A percentile compares a stretch with the other conserved stretches of the same genome.
Evolutionary conservation across 2,888 invertebrate species (phyloP).

Genomic region (Chromoteleia sp.): DNA sequence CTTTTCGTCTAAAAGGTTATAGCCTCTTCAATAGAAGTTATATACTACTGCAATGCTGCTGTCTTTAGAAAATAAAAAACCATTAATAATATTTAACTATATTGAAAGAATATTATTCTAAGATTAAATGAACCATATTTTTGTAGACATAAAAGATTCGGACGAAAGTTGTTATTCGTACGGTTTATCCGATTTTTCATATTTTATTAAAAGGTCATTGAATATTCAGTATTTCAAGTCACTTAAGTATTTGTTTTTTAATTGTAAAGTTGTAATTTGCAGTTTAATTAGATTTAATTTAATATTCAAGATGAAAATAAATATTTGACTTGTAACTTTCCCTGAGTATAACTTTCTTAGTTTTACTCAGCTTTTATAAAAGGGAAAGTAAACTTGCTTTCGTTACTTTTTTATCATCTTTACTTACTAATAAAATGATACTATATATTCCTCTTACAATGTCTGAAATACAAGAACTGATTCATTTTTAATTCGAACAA

Average conservation of each 20-base stretch:
- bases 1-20: not conserved
- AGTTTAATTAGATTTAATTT: conserved; percentile 22
- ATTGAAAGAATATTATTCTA: too few relatives aligned
- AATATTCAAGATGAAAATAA: conserved; percentile 5
- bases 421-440: conserved; percentile 27
- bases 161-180: not conserved
- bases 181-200: not conserved
- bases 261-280: not conserved
- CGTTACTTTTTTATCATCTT: conserved; percentile 7
- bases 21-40: not conserved
- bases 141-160: too few relatives aligned
- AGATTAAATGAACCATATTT: too few relatives aligned
- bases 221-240: too few relatives aligned
- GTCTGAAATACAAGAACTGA: too few relatives aligned
- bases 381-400: conserved; percentile 1
- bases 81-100: too few relatives aligned
- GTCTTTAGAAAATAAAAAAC: too few relatives aligned
- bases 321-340: conserved; percentile 7
- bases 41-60: not conserved
- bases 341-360: not conserved
- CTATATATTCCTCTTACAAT: not conserved
- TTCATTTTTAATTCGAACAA: too few relatives aligned
- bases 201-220: not conserved
- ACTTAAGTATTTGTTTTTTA: not conserved
- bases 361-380: not conserved